Base-by-base conservation (phyloP, 2,113 vertebrate genomes). In the Muntiacus reevesi region DNA sequence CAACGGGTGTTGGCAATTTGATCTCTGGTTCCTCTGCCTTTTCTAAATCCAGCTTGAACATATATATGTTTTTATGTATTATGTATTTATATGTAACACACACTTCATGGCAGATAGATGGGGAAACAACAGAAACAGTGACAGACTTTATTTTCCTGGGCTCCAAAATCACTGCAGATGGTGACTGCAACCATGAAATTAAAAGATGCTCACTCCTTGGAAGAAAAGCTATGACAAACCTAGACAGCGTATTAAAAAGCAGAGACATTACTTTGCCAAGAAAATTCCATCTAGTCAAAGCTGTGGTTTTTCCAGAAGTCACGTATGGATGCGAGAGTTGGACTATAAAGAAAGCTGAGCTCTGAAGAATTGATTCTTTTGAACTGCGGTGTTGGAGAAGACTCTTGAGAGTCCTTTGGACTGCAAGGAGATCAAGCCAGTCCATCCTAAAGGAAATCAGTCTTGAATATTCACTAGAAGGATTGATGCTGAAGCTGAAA, bases 1-100 rank as follows among this genome's bases (percentile, higher is more conserved):
- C 64, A 67, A 0, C 0, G 1, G 7, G n/a, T 36, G 7, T 36
- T 67, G 64, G 8, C 33, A 10, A 19, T 67, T 67, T 67, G 64
- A 67, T 67, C 64, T 67, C 33, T 67, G 33, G 33, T 36, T 67
- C 33, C 33, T n/a, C 16, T 67, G 33, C 64, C 33, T 67, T n/a
- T 67, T 36, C 64, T 36, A 67, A 67, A 36, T 21, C 64, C 64
- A 67, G 17, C 16, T 36, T 67, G 16, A n/a, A 67, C 64, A 21
- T 36, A 36, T 36, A 21, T 21, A 21, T 36, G n/a, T 36, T 11
- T 67, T 67, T 67, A 67, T 36, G 64, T n/a, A 67, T 64, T n/a
- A 64, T 3, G 7, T n/a, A 17, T 67, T n/a, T n/a, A 67, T 67
- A 67, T n/a, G 7, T 19, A 67, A 67, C 64, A 36, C n/a, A 71